Evolutionary conservation across 2,797 vertebrate species (phyloP).

Genomic region (Neopelma chrysocephalum): DNA sequence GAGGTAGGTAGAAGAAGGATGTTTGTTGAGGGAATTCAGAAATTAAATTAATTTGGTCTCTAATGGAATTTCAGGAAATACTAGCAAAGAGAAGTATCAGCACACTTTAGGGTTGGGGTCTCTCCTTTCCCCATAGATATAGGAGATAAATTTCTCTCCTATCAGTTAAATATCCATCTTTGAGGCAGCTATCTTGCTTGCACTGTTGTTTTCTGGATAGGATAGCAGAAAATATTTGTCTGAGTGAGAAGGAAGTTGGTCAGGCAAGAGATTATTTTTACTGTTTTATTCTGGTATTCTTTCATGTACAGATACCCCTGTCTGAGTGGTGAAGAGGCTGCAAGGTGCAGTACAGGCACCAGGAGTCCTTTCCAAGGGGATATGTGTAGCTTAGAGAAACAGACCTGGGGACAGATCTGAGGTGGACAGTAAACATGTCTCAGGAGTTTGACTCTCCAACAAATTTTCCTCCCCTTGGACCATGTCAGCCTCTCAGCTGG

Average conservation of each 20-base stretch:
- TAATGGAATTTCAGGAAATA: slow-evolving; percentile 17
- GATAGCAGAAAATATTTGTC: neutral
- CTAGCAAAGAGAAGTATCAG: neutral
- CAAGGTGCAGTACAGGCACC: neutral
- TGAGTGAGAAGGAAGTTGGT: neutral
- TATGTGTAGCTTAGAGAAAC: neutral
- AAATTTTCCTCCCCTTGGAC: neutral
- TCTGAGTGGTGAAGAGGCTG: neutral
- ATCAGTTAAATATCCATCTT: neutral
- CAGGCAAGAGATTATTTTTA: neutral
- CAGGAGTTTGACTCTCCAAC: neutral
- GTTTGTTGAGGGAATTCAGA: neutral
- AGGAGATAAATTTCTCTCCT: neutral
- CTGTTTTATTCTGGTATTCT: neutral
- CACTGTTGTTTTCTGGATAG: neutral
- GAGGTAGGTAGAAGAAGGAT: neutral
- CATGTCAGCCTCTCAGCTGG: neutral
- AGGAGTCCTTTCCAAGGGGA: neutral
- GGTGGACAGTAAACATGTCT: neutral
- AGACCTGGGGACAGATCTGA: neutral
- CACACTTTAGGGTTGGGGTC: neutral
- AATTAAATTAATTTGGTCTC: slow-evolving; percentile 52
- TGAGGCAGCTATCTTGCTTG: neutral
- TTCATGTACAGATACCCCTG: neutral
- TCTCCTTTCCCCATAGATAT: neutral